Base-by-base conservation (phyloP, 2,888 invertebrate genomes). In the Pilophorus perplexus region DNA sequence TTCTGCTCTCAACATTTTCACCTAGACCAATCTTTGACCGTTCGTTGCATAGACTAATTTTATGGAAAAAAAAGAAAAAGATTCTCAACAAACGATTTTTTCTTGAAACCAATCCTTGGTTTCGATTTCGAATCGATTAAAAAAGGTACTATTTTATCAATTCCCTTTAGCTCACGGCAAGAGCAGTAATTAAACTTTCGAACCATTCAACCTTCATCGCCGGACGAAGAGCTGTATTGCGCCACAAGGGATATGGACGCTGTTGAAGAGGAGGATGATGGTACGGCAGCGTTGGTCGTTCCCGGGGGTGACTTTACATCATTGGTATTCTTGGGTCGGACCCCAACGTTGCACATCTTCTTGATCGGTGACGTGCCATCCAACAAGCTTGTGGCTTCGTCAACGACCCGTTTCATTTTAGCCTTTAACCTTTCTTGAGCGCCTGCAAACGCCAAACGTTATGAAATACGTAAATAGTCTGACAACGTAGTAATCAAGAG, bases 361-460 rank as follows among this genome's bases (percentile, higher is more conserved):
- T 62, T 62, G 38, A 62, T 44, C 6, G 62, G 62, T 18, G 62
- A 62, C 8, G 46, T 6, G 6, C 18, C 28, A 6, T 62, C 62
- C 20, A 62, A 33, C 62, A 62, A 46, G 18, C 22, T 62, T 1
- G 28, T 18, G 5, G 62, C 28, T 28, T 62, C 62, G 23, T 48
- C 44, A 3, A 62, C 38, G 14, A 62, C 33, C 38, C 62, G 23
- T 22, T 28, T 62, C 48, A 62, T 62, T 62, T 62, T 62, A n/a
- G 62, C 10, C 18, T 48, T 62, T 12, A 62, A 48, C 14, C 18
- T 62, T 20, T 62, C 62, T n/a, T 62, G 62, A 10, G 62, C 64
- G 8, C 40, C 54, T 54, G 28, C 16, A 16, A 14, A 28, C 5
- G n/a, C n/a, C 12, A 33, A 33, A 33, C 33, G 33, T 33, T 33